A percentile compares a stretch with the other conserved stretches of the same genome.
Conservation (phyloP, 2,888 invertebrate species). For the Antitype chi region DNA sequence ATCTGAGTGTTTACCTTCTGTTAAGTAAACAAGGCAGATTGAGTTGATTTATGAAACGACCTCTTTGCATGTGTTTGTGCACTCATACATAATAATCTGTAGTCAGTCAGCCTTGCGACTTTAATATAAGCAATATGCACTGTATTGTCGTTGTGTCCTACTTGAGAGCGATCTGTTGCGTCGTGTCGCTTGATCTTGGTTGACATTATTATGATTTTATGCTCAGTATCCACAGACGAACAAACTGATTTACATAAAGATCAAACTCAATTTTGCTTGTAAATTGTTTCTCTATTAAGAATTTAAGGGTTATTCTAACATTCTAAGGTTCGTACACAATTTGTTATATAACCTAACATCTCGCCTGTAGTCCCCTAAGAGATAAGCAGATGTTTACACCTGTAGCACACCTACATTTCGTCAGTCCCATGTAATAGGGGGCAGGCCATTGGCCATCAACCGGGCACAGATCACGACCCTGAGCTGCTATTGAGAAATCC, state of each 20-base stretch:
- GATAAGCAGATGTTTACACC: too few relatives aligned
- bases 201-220: conserved; percentile 8
- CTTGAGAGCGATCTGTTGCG: conserved; percentile 40
- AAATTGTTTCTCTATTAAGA: background rate
- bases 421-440: too few relatives aligned
- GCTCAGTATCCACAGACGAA: background rate
- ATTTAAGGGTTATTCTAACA: background rate
- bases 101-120: conserved; percentile 60
- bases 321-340: background rate
- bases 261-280: background rate
- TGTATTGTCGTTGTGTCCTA: conserved; percentile 54
- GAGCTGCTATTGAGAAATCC: too few relatives aligned
- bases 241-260: background rate
- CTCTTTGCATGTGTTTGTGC: conserved; percentile 59
- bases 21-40: conserved; percentile 34
- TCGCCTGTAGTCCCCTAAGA: too few relatives aligned
- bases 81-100: conserved; percentile 62
- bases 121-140: conserved; percentile 61
- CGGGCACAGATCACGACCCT: too few relatives aligned
- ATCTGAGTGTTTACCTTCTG: conserved; percentile 36
- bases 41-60: conserved; percentile 60
- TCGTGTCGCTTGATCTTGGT: conserved; percentile 29
- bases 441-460: too few relatives aligned
- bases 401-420: too few relatives aligned
- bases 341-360: too few relatives aligned